Evolutionary conservation across 2,797 vertebrate species (phyloP), one percentile per base, ranked within the genome.

Genomic region (Morus bassanus): DNA sequence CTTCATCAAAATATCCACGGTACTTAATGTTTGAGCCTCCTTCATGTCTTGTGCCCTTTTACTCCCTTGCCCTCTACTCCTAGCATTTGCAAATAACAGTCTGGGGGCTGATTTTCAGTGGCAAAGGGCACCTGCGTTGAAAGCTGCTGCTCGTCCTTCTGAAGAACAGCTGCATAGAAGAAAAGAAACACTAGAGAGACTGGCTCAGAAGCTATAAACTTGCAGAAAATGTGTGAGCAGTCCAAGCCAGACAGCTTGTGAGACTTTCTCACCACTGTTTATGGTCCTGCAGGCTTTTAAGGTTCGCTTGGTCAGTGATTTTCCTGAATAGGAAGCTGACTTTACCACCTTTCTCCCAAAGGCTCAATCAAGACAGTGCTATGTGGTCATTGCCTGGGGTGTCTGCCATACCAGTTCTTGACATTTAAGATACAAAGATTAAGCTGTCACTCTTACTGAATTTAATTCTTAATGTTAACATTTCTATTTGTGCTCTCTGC

Each of bases 401-500:
- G 64, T 91, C 85, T 93, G 69, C 93, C 22, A 3, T 75, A 17
- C 37, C 57, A 10, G 21, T 48, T 91, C 89, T 48, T 94, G 89
- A 86, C 87, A 78, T 94, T 91, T 92, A 57, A 96, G 87, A 91
- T 76, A 46, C 50, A 88, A 68, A 92, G 91, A 95, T 95, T 89
- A 94, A 93, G 53, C 89, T 91, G 91, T 92, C 92, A 54, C 1
- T 75, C 87, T 81, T 73, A 8, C 48, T 65, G 92, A 75, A 80
- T 92, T 80, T 57, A 68, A 75, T 94, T 91, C 68, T 89, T 92
- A 64, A 50, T 5, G 8, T 60, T 63, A 92, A 33, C 45, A 2
- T 74, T 88, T 89, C 84, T 93, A 5, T 85, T 33, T 85, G 81
- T 83, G 89, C 82, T 86, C 72, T 93, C 85, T 91, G 83, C 92